Base-by-base conservation (phyloP, 2,797 vertebrate species). In the Trachops cirrhosus region DNA sequence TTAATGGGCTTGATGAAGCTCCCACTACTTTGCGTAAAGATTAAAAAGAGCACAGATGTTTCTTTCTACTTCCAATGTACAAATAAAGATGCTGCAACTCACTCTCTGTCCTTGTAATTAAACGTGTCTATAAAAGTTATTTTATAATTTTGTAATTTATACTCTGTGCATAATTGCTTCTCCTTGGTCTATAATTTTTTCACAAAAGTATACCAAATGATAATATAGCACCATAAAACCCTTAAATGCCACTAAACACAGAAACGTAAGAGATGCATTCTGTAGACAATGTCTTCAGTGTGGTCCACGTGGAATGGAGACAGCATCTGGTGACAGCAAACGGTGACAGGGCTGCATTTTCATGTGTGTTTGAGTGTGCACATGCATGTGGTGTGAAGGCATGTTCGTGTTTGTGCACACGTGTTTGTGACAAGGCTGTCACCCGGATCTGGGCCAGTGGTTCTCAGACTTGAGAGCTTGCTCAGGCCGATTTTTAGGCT, bases 111-210 rank as follows among this genome's bases (percentile, higher is more conserved):
- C 32, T 84, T 78, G 0, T 75, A 44, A 80, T 68, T 77, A 95
- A 26, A 44, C 6, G 34, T 37, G 46, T 24, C 74, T 11, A 32
- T 62, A 48, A 75, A 90, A 57, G 29, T 44, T 70, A 62, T 37
- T 87, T 73, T 88, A 62, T 87, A 41, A 78, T 67, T 83, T 89
- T 46, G 0, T 54, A 86, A 93, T 80, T 64, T 79, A 71, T 74
- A 46, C 54, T 88, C 12, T 62, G 29, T 29, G 32, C 9, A 29
- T 82, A 67, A 88, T 86, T 84, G 83, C 64, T 75, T 75, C 39
- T 68, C 37, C 29, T 88, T 64, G 79, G 75, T 48, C 93, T 95
- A 5, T 54, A 50, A 59, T 87, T 89, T 85, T 71, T 71, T 74
- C 41, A 77, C 26, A 71, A 62, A 89, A 89, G 41, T 74, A 4